Percentiles rank a stretch among this genome's conserved stretches.
These are phyloP conservation scores for Mactromeris polynyma DNA, from an alignment of 2,888 invertebrate species.

Conservation along the genomic window DNA sequence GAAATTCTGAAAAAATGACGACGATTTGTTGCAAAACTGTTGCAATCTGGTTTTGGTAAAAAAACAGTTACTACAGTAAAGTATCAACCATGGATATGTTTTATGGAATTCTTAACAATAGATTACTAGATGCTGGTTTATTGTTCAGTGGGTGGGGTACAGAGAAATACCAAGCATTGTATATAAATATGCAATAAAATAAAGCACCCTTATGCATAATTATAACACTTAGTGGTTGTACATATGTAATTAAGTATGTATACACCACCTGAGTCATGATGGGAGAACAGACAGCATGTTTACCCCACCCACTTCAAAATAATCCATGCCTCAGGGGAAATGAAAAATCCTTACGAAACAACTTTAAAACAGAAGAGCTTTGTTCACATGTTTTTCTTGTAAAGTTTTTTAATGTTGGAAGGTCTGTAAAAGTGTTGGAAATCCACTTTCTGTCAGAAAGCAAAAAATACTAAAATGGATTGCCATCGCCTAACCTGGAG, in stretches of 20 bases:
- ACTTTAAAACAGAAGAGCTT: not conserved
- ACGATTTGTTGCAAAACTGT: too few relatives aligned
- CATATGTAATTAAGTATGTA: not conserved
- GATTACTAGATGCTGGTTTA: not conserved
- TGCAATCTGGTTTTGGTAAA: not conserved
- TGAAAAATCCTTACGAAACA: not conserved
- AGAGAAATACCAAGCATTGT: not conserved
- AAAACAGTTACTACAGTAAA: not conserved
- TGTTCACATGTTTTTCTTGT: not conserved
- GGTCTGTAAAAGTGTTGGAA: not conserved
- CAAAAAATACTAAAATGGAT: not conserved
- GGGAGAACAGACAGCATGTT: not conserved
- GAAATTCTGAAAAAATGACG: too few relatives aligned
- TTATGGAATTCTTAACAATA: not conserved
- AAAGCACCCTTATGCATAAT: constrained; percentile 1
- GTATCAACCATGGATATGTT: not conserved
- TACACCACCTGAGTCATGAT: constrained; percentile 11
- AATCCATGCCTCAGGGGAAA: not conserved
- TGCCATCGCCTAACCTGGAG: not conserved
- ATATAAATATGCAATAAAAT: not conserved
- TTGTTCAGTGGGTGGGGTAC: not conserved
- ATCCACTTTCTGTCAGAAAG: not conserved
- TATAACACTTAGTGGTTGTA: not conserved
- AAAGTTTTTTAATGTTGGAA: not conserved
- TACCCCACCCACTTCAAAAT: not conserved